Percentiles rank a stretch among this genome's conserved stretches.
These are phyloP conservation scores for Phortica okadai DNA, from an alignment of 2,888 invertebrate species.

Conservation along the genomic window DNA sequence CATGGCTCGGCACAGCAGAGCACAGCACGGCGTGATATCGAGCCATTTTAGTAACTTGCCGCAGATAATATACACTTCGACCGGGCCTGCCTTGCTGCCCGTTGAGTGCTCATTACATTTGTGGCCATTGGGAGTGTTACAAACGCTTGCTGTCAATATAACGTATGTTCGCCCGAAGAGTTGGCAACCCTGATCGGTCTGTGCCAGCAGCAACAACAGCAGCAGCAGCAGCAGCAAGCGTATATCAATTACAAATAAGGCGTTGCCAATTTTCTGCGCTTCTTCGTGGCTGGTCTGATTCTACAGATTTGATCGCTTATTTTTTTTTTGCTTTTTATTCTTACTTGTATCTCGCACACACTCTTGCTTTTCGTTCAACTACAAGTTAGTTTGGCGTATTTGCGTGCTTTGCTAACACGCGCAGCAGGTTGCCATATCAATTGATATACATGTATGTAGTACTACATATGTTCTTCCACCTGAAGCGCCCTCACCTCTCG, in stretches of 20 bases:
- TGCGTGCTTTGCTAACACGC: constrained; percentile 19
- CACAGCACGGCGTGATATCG: constrained; percentile 10
- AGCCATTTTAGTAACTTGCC: constrained; percentile 16
- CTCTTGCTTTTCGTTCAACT: background rate
- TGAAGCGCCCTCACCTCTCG: background rate
- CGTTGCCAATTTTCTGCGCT: constrained; percentile 33
- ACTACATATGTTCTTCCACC: background rate
- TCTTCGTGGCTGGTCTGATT: background rate
- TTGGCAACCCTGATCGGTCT: background rate
- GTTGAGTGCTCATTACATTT: background rate
- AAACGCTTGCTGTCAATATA: constrained; percentile 11
- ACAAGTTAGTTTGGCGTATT: background rate
- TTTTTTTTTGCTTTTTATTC: background rate
- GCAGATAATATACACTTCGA: constrained; percentile 15
- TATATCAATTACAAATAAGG: constrained; percentile 44
- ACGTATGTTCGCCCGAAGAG: background rate
- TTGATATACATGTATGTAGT: constrained; percentile 1
- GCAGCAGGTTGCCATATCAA: constrained; percentile 35
- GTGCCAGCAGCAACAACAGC: constrained; percentile 23
- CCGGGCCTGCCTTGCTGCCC: background rate
- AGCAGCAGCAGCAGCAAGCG: background rate
- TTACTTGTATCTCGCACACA: background rate
- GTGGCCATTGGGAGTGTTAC: background rate
- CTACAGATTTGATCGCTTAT: background rate
- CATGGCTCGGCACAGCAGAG: background rate